Evolutionary conservation across 2,113 vertebrate genomes (phyloP).

Genomic region (Monarcha castaneiventris): DNA sequence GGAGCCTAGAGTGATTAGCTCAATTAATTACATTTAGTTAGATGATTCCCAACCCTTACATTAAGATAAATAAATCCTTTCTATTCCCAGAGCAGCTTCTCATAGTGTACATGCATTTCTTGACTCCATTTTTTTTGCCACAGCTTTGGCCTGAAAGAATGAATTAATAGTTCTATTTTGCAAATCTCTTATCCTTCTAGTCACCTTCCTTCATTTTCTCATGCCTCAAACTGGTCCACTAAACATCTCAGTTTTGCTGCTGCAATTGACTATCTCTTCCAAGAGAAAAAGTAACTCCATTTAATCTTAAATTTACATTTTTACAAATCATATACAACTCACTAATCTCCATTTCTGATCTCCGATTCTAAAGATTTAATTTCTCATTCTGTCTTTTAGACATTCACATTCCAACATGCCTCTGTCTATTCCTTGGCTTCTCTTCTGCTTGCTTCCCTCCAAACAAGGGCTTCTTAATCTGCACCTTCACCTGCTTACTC

Average conservation of each 20-base stretch:
- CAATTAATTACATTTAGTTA: conserved; percentile 29
- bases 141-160: background rate
- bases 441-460: background rate
- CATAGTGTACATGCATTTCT: background rate
- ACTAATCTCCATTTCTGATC: background rate
- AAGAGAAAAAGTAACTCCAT: background rate
- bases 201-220: background rate
- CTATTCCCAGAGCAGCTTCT: background rate
- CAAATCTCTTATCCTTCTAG: background rate
- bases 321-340: background rate
- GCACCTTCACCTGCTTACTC: background rate
- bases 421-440: background rate
- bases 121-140: background rate
- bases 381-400: background rate
- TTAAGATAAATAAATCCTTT: background rate
- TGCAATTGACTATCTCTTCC: background rate
- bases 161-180: background rate
- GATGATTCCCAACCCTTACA: background rate
- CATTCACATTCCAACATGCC: background rate
- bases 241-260: background rate
- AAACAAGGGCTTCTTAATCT: background rate
- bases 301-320: background rate
- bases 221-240: background rate
- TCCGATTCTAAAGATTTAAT: background rate
- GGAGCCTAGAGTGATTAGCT: background rate